Base-by-base conservation (phyloP, 2,888 invertebrate genomes). In the Chirona hameri region DNA sequence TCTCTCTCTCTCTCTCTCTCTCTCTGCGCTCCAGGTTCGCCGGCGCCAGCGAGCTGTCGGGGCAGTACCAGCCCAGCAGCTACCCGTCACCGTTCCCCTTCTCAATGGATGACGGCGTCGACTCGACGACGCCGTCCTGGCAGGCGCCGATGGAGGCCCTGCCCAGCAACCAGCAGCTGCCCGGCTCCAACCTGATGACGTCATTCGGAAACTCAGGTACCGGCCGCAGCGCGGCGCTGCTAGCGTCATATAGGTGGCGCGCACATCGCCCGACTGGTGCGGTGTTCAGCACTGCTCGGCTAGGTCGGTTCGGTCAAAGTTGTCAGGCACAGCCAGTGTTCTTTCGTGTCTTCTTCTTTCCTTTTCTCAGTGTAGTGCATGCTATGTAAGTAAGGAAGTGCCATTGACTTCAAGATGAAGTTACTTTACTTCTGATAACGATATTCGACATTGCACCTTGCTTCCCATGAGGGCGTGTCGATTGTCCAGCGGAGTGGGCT, bases 101-200 rank as follows among this genome's bases (percentile, higher is more conserved):
- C 80, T 29, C 27, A 9, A 52, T 80, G 14, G 80, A 80, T 18
- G 80, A 80, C 52, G 80, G 80, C 52, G 80, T 80, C 27, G 80
- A 80, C 80, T 80, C 80, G 52, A 80, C 80, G 5, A 80, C 80
- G 29, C 80, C 80, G 29, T 80, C 76, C 10, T 76, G 76, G 76
- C 76, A 76, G 76, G 24, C 76, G 39, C 21, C 76, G 27, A 76
- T 76, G 46, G 76, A 76, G 76, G 39, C 46, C 24, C 18, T 76
- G 46, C 39, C 76, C 21, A 46, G 76, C 24, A 76, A 24, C 21
- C 76, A 76, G 72, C 72, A 72, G 76, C 39, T 76, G 39, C 46
- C 46, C 46, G 76, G 7, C 76, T 21, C 46, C 76, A 39, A 39
- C 24, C 76, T 76, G 24, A 27, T 76, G 24, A 24, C 24, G 9